phyloP scores from a whole-genome alignment of 2,888 invertebrate genomes.

The Periphyllus acericola region DNA sequence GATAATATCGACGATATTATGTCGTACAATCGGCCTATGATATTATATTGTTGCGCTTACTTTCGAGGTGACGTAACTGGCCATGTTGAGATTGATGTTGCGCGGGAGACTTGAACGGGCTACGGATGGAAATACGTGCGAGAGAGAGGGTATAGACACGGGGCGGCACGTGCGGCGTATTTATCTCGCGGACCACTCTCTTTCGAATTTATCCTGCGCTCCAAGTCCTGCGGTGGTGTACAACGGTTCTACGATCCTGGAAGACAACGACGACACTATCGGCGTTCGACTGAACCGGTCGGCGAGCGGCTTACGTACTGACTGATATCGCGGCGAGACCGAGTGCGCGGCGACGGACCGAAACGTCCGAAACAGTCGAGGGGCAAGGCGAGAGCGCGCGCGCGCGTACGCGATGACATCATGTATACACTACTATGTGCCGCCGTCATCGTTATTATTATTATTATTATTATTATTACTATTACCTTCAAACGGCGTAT shows the following conservation, averaged over 20 bases:
- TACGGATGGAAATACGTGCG: background rate
- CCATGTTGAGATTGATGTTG: background rate
- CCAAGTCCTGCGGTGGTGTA: background rate
- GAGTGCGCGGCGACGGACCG: background rate
- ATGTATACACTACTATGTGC: background rate
- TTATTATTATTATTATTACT: background rate
- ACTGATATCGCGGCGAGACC: background rate
- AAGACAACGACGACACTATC: background rate
- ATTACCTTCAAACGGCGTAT: background rate
- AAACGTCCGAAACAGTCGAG: background rate
- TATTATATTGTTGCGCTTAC: background rate
- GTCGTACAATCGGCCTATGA: background rate
- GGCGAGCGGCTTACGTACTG: background rate
- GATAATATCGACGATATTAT: background rate
- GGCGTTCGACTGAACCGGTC: background rate
- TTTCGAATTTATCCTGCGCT: too few relatives aligned
- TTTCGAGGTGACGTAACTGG: constrained; percentile 17
- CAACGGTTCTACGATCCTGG: background rate
- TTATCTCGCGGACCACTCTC: background rate
- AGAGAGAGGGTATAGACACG: background rate
- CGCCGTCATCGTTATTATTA: background rate
- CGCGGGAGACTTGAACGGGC: constrained; percentile 15
- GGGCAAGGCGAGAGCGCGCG: background rate
- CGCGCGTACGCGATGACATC: constrained; percentile 36
- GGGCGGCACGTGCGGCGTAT: background rate